Evolutionary conservation across 2,888 invertebrate genomes (phyloP), one percentile per base, ranked within the genome.

Genomic region (Thelaira solivaga): DNA sequence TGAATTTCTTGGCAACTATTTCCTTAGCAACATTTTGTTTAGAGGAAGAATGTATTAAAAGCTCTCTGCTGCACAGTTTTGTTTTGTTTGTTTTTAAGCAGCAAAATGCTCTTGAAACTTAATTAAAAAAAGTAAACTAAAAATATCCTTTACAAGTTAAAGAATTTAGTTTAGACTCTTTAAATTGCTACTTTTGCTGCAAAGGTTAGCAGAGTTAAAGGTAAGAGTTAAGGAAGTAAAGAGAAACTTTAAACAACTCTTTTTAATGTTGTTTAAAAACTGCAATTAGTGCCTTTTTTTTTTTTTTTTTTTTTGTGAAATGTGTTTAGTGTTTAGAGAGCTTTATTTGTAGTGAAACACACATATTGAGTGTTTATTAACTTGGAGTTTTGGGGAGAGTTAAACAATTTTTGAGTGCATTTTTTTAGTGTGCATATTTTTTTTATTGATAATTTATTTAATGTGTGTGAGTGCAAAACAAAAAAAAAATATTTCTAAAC

Each of bases 371-470:
- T 39, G 5, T 36, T 49, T 41, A 31, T 49, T 20, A 36, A 36
- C 1, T 22, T 20, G 36, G 13, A 41, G 8, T 22, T n/a, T n/a
- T n/a, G n/a, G n/a, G 29, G 4, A 39, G 51, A 39, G 18, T 36
- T 18, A 10, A 8, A 4, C n/a, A 7, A 16, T 31, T 11, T 20
- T 18, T 69, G 69, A 69, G 69, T 69, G 69, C 59, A 69, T 31
- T 61, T 61, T 47, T 26, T 45, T 20, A n/a, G 16, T 16, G 18
- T 39, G 68, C 59, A 41, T 49, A n/a, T n/a, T n/a, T n/a, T n/a
- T 34, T 59, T 59, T 39, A 69, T 41, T 49, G 47, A 49, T 31
- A 59, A 41, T 69, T 59, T 47, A 59, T 29, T 20, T 2, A 8
- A 10, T 29, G 29, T 16, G 45, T 45, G 6, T 26, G 26, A 5